Evolutionary conservation across 2,888 invertebrate species (phyloP), one percentile per base, ranked within the genome.

Genomic region (Kuschelorhynchus macadamiae): DNA sequence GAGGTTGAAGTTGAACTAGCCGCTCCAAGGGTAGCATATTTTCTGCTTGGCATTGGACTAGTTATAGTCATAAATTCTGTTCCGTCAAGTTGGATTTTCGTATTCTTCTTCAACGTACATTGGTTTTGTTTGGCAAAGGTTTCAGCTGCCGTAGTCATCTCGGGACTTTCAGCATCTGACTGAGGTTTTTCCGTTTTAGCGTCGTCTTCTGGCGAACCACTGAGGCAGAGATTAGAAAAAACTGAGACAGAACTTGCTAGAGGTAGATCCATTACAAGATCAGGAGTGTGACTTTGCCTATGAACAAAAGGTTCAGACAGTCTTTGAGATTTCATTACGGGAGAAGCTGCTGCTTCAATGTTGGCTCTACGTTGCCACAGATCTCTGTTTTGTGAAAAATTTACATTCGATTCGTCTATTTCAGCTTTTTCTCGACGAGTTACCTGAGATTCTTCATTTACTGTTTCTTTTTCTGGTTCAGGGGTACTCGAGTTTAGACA

Each of bases 221-320:
- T 82, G 8, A 81, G 78, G n/a, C 79, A 80, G 7, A 81, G 80
- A 71, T 82, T 83, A 12, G 81, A 77, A 42, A 77, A 74, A 33
- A 77, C 76, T 47, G 76, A 76, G 30, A 80, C 77, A 0, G 81
- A 77, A 64, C 82, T 83, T 39, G 85, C 84, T 72, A 90, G 84
- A n/a, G 94, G 94, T 75, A 94, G 85, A 83, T 93, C 94, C 89
- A 93, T 91, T 72, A 94, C 94, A 64, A 94, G 86, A 85, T 94
- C 94, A 1, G 94, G 94, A 25, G 93, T 90, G 75, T 89, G 88
- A 71, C 86, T 87, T 70, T 87, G 86, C 55, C 82, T 75, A 64
- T 81, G 81, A 33, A 79, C 67, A 67, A 79, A 80, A 11, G 78
- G 78, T 76, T 78, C 87, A 67, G 80, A 85, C 76, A 74, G 81